These are phyloP conservation scores for Ericerus pela DNA, from an alignment of 1,140 invertebrate genomes.

Conservation along the genomic window DNA sequence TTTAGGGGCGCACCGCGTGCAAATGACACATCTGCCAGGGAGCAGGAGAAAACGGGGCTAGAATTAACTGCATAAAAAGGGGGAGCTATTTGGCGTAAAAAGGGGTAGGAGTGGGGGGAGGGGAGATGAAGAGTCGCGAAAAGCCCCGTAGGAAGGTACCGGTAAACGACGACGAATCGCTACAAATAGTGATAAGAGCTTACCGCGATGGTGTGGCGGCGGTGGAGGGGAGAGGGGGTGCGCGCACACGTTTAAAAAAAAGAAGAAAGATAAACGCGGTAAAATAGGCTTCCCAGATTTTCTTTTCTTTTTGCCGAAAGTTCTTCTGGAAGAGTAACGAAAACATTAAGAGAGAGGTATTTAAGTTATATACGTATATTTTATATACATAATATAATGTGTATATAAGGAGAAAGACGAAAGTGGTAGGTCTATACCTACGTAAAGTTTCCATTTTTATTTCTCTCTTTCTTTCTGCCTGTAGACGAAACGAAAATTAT, in stretches of 20 bases:
- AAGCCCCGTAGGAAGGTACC: slow-evolving; percentile 2
- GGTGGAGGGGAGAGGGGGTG: no score
- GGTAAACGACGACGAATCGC: slow-evolving; percentile 10
- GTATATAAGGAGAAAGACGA: no score
- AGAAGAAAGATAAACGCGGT: slow-evolving; percentile 9
- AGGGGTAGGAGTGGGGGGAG: slow-evolving; percentile 2
- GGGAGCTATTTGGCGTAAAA: slow-evolving; percentile 4
- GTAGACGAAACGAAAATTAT: no score
- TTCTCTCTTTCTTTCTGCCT: no score
- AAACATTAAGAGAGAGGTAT: slow-evolving; percentile 4
- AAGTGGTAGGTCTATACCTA: no score
- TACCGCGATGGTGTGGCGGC: no score
- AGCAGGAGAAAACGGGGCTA: slow-evolving; percentile 7
- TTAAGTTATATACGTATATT: no score
- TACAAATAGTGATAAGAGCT: slow-evolving; percentile 11
- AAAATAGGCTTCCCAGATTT: slow-evolving; percentile 9
- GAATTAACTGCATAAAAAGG: slow-evolving; percentile 12
- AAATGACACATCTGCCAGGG: slow-evolving; percentile 9
- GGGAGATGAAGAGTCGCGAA: no score
- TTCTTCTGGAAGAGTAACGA: slow-evolving; percentile 4
- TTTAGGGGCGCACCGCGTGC: slow-evolving; percentile 10
- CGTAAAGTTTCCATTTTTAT: no score
- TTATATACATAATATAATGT: no score
- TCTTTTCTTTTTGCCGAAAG: slow-evolving; percentile 10
- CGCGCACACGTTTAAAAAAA: no score